A percentile compares a stretch with the other conserved stretches of the same genome.
phyloP scores from a whole-genome alignment of 2,113 vertebrate species.

The Tenebrosternarchus preto region DNA sequence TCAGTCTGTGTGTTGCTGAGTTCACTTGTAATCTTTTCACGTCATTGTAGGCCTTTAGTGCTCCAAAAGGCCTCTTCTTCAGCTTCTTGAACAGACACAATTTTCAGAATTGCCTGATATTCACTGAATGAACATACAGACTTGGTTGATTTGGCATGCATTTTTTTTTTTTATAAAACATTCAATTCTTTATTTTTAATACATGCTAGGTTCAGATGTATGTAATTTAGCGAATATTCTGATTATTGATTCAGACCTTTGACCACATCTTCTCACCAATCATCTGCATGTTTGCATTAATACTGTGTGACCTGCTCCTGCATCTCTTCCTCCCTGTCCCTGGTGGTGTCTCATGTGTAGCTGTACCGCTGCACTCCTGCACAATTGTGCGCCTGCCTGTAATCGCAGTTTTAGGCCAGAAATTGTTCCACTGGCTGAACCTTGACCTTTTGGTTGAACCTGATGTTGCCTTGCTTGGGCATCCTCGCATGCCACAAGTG shows the following conservation, averaged over 20 bases:
- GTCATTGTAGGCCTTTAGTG: too few relatives aligned
- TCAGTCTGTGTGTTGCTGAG: neutral
- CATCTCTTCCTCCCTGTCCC: slow-evolving; percentile 20
- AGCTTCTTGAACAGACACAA: neutral
- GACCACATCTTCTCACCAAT: neutral
- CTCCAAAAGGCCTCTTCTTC: too few relatives aligned
- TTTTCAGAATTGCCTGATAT: neutral
- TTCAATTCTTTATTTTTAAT: neutral
- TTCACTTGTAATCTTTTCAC: neutral
- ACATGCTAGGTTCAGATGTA: neutral
- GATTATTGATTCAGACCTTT: neutral
- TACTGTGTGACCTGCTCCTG: slow-evolving; percentile 19
- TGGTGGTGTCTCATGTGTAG: slow-evolving; percentile 38
- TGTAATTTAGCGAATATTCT: neutral
- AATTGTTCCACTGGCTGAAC: neutral
- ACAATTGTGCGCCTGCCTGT: neutral
- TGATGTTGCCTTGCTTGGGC: too few relatives aligned
- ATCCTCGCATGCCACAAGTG: neutral
- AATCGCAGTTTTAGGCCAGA: slow-evolving; percentile 7
- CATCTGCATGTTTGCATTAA: slow-evolving; percentile 13
- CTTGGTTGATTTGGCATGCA: neutral
- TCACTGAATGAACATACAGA: neutral
- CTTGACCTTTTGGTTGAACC: neutral
- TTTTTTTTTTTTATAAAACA: neutral
- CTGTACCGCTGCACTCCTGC: neutral